Base-by-base conservation (phyloP, 2,888 invertebrate species). In the Eupithecia insigniata region DNA sequence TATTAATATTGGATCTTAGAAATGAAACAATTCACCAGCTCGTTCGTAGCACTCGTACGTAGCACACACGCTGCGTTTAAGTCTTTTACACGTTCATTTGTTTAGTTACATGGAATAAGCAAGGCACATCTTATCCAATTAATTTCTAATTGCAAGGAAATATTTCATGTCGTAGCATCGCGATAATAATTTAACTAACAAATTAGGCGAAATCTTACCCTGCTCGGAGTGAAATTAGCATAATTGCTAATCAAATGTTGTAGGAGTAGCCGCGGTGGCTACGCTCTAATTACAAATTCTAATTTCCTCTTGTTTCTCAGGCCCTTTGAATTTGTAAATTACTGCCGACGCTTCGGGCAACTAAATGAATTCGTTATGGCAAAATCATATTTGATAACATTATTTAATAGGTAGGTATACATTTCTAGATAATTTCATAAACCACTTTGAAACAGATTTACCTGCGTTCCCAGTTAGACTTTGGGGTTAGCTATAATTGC, bases 171-270 rank as follows among this genome's bases (percentile, higher is more conserved):
- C 87, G 83, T 84, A 84, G 82, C 87, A 86, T 83, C 81, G 86
- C 84, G 89, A 89, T 90, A 87, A 89, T 91, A 91, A 92, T 92
- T 92, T 91, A 91, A 92, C 91, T 92, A 90, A 92, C 91, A 92
- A 94, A 94, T 92, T 92, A 90, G 89, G 83, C 89, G 90, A 90
- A 93, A 92, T 94, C 92, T 93, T 91, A 92, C 91, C 91, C 92
- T 90, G 90, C 90, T 92, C 91, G 90, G 89, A 93, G 92, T 90
- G 90, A 89, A 92, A 94, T 94, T 94, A 92, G 87, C 93, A 93
- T 94, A 94, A 94, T 94, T 92, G 92, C 90, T 94, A 93, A 94
- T 93, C 93, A 94, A 93, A 93, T 90, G 92, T 90, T 90, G 92
- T 91, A 89, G 90, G 90, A 90, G 90, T 88, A 87, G 89, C 88